Base-by-base conservation (phyloP, 1,140 invertebrate genomes). In the Bombus consobrinus region DNA sequence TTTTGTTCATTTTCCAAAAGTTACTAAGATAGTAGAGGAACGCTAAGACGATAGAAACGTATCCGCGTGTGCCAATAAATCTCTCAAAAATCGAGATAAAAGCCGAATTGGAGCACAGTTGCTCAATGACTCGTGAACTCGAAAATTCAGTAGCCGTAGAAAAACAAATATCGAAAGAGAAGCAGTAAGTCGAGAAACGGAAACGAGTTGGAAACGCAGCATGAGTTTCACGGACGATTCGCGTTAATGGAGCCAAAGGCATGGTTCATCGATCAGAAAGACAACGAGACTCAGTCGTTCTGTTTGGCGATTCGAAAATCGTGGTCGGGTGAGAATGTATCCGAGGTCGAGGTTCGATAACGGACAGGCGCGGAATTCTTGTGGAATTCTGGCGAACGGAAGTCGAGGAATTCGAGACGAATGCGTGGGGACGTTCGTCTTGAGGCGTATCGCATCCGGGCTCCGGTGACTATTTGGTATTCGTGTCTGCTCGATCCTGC, bases 401-500 rank as follows among this genome's bases (percentile, higher is more conserved):
- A 88, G 43, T 66, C 87, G 83, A 59, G 88, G 88, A 89, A 89
- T 89, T 88, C 73, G 64, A 82, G 77, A 79, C 66, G 76, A 88
- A 90, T 90, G 80, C 76, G 74, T 66, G 47, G 43, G 80, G 81
- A 90, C 82, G 68, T 90, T 66, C 81, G 80, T 83, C 89, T 86
- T 77, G 66, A 80, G 80, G 34, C n/a, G 81, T 80, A 79, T 84
- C 89, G 41, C 53, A 77, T 66, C 39, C 69, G 59, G 41, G 13
- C 68, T 12, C 69, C 57, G 53, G 12, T 57, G 71, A 88, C 87
- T 90, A 72, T 85, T 91, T 88, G 90, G 87, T 90, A 91, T 91
- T 91, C 89, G 75, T 64, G 39, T 53, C 66, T 22, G 59, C 62
- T 59, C 74, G 73, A 71, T 64, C 80, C 77, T 86, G 84, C 78